Conservation (phyloP, 2,797 vertebrate species). For the Lophius americanus region DNA sequence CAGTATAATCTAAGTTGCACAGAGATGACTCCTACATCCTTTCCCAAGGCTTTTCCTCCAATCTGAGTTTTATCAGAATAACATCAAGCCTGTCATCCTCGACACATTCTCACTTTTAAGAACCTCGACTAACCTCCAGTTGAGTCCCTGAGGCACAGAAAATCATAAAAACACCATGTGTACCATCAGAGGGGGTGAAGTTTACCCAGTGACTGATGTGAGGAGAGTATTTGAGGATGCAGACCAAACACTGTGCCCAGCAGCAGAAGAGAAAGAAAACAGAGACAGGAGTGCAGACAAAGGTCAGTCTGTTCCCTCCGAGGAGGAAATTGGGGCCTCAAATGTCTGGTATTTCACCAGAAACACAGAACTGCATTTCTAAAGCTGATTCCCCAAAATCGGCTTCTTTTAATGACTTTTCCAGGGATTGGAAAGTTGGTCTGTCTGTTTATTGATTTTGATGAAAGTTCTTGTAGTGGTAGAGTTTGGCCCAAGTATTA, state of each 20-base stretch:
- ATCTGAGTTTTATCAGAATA: constrained; percentile 1
- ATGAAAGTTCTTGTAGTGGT: too few species aligned
- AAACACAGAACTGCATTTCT: constrained; percentile 6
- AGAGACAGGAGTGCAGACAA: constrained; percentile 3
- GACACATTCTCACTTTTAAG: constrained; percentile 11
- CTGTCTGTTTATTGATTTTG: too few species aligned
- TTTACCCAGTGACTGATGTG: background rate
- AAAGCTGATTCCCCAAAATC: constrained; percentile 11
- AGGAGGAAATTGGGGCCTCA: constrained; percentile 4
- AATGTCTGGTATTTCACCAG: constrained; percentile 11
- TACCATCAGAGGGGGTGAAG: background rate
- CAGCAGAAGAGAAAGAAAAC: constrained; percentile 6
- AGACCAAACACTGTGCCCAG: constrained; percentile 13
- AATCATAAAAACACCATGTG: constrained; percentile 9
- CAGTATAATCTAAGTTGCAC: background rate
- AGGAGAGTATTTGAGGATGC: constrained; percentile 31
- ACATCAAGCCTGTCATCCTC: background rate
- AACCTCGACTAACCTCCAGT: background rate
- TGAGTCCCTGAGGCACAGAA: constrained; percentile 7
- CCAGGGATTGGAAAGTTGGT: too few species aligned
- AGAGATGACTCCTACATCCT: constrained; percentile 3
- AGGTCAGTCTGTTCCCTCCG: constrained; percentile 15
- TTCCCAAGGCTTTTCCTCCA: background rate
- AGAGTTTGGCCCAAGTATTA: too few species aligned
- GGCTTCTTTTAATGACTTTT: too few species aligned